A percentile compares a stretch with the other conserved stretches of the same genome.
Evolutionary conservation across 2,888 invertebrate species (phyloP).

Genomic region (Icerya purchasi): DNA sequence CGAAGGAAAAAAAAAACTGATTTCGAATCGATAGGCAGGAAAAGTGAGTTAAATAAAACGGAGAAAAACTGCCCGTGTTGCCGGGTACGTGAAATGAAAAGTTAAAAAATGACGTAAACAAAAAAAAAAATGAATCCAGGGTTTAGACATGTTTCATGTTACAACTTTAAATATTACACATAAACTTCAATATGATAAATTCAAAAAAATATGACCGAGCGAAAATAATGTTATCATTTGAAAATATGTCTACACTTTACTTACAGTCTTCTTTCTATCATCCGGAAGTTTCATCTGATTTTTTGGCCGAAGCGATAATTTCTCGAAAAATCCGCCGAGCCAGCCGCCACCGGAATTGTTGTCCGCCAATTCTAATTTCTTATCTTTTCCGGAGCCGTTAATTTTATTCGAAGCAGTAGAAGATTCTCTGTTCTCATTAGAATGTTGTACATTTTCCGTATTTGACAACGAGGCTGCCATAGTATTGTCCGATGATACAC

Average conservation of each 20-base stretch:
- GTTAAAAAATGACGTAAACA: background rate
- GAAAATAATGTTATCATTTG: too few relatives aligned
- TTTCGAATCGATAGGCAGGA: too few relatives aligned
- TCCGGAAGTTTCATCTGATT: constrained; percentile 92
- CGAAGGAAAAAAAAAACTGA: too few relatives aligned
- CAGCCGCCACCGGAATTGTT: constrained; percentile 32
- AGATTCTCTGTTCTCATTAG: constrained; percentile 1
- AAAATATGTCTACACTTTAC: too few relatives aligned
- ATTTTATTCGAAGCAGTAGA: background rate
- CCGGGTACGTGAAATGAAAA: too few relatives aligned
- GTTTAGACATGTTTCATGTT: too few relatives aligned
- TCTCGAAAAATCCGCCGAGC: constrained; percentile 72
- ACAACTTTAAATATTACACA: too few relatives aligned
- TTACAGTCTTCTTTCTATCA: constrained; percentile 75
- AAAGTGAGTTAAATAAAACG: too few relatives aligned
- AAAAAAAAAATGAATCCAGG: too few relatives aligned
- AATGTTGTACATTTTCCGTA: background rate
- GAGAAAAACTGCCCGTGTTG: too few relatives aligned
- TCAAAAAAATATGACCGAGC: background rate
- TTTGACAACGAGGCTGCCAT: too few relatives aligned
- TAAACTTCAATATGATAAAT: background rate
- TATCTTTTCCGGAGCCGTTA: background rate
- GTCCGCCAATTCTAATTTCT: constrained; percentile 1
- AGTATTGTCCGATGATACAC: too few relatives aligned
- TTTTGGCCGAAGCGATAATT: constrained; percentile 57